Conservation (phyloP, 2,113 vertebrate genomes). For the Tupaia chinensis region DNA sequence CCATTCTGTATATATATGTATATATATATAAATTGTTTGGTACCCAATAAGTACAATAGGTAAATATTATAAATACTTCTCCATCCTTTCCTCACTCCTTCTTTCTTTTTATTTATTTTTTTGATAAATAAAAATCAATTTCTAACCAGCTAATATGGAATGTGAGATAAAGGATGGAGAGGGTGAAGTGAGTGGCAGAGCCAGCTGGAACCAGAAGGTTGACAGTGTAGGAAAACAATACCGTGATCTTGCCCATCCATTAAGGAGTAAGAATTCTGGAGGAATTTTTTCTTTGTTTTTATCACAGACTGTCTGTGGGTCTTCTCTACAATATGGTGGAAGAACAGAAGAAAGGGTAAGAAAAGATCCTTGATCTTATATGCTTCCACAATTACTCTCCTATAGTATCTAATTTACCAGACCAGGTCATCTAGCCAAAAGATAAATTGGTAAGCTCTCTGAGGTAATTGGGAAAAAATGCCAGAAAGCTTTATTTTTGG, state of each 20-base stretch:
- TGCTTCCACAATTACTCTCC: neutral
- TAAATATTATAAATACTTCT: neutral
- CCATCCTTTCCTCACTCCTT: neutral
- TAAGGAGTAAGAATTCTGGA: neutral
- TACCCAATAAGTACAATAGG: neutral
- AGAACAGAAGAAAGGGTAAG: neutral
- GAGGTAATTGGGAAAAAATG: slow-evolving; percentile 7
- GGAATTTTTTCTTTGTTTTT: neutral
- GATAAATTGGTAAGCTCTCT: neutral
- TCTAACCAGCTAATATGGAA: neutral
- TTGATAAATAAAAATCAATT: neutral
- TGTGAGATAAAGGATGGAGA: neutral
- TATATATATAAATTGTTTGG: neutral
- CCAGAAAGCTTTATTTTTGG: slow-evolving; percentile 10
- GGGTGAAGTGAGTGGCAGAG: neutral
- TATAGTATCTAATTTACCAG: neutral
- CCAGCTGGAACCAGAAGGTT: neutral
- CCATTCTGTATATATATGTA: no score
- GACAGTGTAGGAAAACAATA: neutral
- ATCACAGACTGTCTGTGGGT: neutral
- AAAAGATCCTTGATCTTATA: neutral
- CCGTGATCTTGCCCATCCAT: neutral
- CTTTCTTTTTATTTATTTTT: neutral
- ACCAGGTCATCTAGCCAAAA: neutral
- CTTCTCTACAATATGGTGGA: neutral